Evolutionary conservation across 1,140 invertebrate species (phyloP).

Genomic region (Drosophila pruinosa): DNA sequence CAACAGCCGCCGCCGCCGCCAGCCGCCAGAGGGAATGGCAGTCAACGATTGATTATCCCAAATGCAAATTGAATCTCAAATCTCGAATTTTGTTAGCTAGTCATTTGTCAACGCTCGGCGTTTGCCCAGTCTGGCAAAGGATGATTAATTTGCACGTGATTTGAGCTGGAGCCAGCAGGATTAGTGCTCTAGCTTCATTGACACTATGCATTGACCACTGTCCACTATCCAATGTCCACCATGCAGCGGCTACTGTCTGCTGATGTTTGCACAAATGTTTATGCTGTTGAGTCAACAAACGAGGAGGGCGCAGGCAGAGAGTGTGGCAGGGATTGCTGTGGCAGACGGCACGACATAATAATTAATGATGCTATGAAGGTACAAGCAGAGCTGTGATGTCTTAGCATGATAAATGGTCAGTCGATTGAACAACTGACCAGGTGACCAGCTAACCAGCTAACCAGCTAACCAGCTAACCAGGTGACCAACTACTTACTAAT

Average conservation of each 20-base stretch:
- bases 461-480: constrained; percentile 26
- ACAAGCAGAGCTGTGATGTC: constrained; percentile 33
- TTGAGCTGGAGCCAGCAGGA: constrained; percentile 23
- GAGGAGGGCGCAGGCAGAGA: not conserved
- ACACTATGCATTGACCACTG: constrained; percentile 3
- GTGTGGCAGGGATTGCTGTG: not conserved
- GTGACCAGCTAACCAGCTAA: constrained; percentile 17
- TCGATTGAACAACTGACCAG: constrained; percentile 14
- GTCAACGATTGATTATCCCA: constrained; percentile 68
- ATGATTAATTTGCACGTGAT: constrained; percentile 46
- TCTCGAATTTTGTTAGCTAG: constrained; percentile 10
- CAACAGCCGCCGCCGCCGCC: constrained; percentile 14
- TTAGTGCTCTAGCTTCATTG: constrained; percentile 12
- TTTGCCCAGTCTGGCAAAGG: constrained; percentile 10
- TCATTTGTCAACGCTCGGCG: constrained; percentile 29
- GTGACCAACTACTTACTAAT: constrained; percentile 34
- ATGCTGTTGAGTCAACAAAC: constrained; percentile 76
- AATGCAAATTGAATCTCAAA: constrained; percentile 71
- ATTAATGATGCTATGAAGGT: constrained; percentile 66
- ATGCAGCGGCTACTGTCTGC: constrained; percentile 43
- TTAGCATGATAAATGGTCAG: constrained; percentile 73
- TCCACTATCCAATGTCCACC: constrained; percentile 10
- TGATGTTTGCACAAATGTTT: constrained; percentile 71
- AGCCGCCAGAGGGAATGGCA: not conserved
- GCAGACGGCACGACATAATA: constrained; percentile 48